Conservation (phyloP, 2,888 invertebrate genomes). For the Hanleya hanleyi region DNA sequence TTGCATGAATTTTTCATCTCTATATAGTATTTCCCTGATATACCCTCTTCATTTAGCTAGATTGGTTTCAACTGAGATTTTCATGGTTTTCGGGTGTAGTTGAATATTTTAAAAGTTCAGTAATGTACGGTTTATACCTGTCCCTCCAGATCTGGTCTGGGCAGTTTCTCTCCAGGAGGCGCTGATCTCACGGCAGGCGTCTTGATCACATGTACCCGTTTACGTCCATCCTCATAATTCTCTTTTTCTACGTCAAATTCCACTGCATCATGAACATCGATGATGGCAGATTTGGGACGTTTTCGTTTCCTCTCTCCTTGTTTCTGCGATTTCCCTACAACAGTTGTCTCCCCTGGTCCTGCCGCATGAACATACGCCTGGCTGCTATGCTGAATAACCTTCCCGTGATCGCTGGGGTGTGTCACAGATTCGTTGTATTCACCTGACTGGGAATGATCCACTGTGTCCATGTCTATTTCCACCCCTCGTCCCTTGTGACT, state of each 20-base stretch:
- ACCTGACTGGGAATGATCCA: no score
- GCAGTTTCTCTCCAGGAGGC: neutral
- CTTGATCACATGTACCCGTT: conserved; percentile 20
- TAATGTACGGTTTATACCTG: no score
- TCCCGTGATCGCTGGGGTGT: neutral
- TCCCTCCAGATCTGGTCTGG: conserved; percentile 6
- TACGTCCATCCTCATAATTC: conserved; percentile 28
- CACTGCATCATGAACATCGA: conserved; percentile 60
- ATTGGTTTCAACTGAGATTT: no score
- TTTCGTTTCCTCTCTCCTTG: conserved; percentile 2
- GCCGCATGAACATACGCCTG: no score
- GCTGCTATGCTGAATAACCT: conserved; percentile 2
- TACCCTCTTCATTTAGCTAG: no score
- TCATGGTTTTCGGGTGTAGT: no score
- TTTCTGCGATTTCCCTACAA: conserved; percentile 12
- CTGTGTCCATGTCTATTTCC: neutral
- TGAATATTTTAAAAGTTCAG: no score
- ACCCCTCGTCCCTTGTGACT: neutral
- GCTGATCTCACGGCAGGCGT: neutral
- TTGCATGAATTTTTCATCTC: no score
- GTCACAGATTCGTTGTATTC: neutral
- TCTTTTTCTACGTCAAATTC: conserved; percentile 48
- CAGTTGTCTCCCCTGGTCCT: no score
- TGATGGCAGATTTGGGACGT: conserved; percentile 43
- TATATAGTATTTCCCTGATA: no score